Conservation (phyloP, 2,113 vertebrate species). For the Scytalopus superciliaris region DNA sequence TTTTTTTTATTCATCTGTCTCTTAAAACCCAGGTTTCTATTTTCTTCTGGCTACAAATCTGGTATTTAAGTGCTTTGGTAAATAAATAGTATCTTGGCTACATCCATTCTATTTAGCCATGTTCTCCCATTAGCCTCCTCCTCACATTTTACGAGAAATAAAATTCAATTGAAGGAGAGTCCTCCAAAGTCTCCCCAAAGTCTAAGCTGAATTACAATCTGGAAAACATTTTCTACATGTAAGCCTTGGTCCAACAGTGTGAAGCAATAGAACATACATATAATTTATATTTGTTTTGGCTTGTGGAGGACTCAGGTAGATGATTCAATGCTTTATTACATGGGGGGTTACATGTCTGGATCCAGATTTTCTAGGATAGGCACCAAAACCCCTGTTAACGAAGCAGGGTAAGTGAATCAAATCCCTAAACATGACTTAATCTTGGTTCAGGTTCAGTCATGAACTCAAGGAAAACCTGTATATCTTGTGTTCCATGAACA, state of each 20-base stretch:
- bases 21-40: background rate
- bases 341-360: background rate
- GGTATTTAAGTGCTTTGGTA: background rate
- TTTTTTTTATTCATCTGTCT: background rate
- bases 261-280: background rate
- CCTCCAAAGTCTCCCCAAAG: background rate
- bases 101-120: background rate
- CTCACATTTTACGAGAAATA: background rate
- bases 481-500: background rate
- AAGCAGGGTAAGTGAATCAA: background rate
- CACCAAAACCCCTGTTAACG: background rate
- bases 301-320: background rate
- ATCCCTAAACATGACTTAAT: background rate
- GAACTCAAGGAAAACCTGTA: background rate
- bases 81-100: background rate
- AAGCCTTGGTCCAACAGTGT: background rate
- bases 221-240: background rate
- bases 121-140: background rate
- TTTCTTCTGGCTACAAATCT: background rate
- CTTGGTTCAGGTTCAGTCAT: background rate
- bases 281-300: background rate
- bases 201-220: background rate
- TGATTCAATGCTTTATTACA: background rate
- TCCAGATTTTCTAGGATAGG: background rate
- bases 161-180: background rate